These are phyloP conservation scores for Cryptomyrus ogoouensis DNA, from an alignment of 2,113 vertebrate genomes.

Conservation along the genomic window DNA sequence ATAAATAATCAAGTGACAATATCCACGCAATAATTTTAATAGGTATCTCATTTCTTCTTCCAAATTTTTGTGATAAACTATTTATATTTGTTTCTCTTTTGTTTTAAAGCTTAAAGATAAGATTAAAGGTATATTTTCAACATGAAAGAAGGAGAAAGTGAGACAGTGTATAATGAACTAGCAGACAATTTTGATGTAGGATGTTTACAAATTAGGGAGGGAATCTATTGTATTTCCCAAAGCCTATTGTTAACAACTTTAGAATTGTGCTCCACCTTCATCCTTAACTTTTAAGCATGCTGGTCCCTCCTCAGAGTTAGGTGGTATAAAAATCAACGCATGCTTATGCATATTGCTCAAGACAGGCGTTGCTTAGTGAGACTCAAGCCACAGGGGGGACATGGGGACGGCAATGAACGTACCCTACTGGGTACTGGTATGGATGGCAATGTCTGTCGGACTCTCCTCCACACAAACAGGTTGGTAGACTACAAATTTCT, in stretches of 20 bases:
- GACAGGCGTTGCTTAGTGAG: slow-evolving; percentile 22
- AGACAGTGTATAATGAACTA: neutral
- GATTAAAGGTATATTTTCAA: neutral
- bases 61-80: neutral
- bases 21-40: neutral
- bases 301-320: slow-evolving; percentile 20
- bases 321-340: slow-evolving; percentile 36
- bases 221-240: neutral
- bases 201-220: slow-evolving; percentile 10
- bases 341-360: neutral
- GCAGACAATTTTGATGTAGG: neutral
- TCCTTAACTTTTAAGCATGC: neutral
- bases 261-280: slow-evolving; percentile 25
- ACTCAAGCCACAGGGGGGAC: slow-evolving; percentile 23
- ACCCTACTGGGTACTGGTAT: slow-evolving; percentile 26
- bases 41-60: neutral
- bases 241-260: neutral
- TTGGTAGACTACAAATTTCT: slow-evolving; percentile 1
- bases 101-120: neutral
- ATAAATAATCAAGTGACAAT: neutral
- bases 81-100: neutral
- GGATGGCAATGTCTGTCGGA: slow-evolving; percentile 29
- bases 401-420: slow-evolving; percentile 29
- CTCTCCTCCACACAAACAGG: slow-evolving; percentile 30
- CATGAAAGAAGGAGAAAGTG: neutral